phyloP scores from a whole-genome alignment of 1,140 invertebrate species.

The Drosophila pseudoananassae region DNA sequence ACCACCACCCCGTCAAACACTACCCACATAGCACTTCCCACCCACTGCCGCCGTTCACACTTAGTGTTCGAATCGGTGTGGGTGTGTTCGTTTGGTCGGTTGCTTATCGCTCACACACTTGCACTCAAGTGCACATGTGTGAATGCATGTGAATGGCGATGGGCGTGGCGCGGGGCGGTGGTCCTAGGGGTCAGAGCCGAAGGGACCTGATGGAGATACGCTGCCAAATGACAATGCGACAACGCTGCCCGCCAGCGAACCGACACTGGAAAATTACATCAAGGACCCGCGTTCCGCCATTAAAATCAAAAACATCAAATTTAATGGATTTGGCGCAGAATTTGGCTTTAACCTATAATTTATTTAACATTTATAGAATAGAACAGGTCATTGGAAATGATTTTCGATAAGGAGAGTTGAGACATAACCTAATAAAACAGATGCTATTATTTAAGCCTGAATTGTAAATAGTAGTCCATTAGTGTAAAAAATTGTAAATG shows the following conservation, averaged over 20 bases:
- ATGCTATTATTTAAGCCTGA: too few relatives aligned
- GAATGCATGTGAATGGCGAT: slow-evolving; percentile 19
- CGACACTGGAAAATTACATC: slow-evolving; percentile 27
- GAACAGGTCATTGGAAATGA: background rate
- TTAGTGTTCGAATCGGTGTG: slow-evolving; percentile 40
- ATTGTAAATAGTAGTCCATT: too few relatives aligned
- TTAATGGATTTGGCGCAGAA: background rate
- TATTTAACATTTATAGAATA: background rate
- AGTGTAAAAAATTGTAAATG: too few relatives aligned
- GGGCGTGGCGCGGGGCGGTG: slow-evolving; percentile 17
- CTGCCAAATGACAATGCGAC: slow-evolving; percentile 74
- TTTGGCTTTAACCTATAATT: background rate
- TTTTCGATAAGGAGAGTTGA: background rate
- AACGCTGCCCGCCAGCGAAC: slow-evolving; percentile 49
- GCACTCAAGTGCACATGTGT: slow-evolving; percentile 19
- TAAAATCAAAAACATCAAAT: background rate
- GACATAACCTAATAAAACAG: too few relatives aligned
- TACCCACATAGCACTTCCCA: background rate
- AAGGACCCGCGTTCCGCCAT: background rate
- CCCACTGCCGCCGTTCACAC: slow-evolving; percentile 55
- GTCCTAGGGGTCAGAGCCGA: background rate
- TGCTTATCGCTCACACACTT: slow-evolving; percentile 50
- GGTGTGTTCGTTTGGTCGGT: slow-evolving; percentile 45
- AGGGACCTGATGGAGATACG: slow-evolving; percentile 24
- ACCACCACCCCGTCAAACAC: background rate